These are phyloP conservation scores for Benitochromis conjunctus DNA, from an alignment of 2,113 vertebrate genomes.

Conservation along the genomic window DNA sequence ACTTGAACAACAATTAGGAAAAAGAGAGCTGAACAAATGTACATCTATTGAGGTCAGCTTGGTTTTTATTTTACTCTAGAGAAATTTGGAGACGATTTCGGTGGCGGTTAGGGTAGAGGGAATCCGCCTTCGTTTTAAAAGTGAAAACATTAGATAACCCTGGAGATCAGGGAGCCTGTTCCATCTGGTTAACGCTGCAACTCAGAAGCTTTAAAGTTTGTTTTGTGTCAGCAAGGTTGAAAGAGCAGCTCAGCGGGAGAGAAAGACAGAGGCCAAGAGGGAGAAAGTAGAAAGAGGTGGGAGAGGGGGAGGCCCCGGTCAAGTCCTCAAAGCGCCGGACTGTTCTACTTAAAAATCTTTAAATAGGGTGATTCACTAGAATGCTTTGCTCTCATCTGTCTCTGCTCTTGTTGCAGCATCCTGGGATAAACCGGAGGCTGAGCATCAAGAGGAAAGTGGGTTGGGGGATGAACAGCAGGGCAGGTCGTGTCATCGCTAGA, in stretches of 20 bases:
- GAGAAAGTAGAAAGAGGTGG: not conserved
- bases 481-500: not conserved
- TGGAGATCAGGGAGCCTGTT: not conserved
- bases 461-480: not conserved
- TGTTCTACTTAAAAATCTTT: constrained; percentile 71
- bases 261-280: not conserved
- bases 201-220: constrained; percentile 3
- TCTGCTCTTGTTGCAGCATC: constrained; percentile 27
- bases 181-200: not conserved
- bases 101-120: not conserved
- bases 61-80: constrained; percentile 1
- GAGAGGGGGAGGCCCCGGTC: constrained; percentile 31
- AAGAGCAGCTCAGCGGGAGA: not conserved
- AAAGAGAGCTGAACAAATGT: constrained; percentile 18
- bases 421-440: constrained; percentile 16
- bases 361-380: constrained; percentile 66
- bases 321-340: constrained; percentile 58
- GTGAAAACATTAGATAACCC: constrained; percentile 14
- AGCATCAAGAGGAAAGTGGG: constrained; percentile 45
- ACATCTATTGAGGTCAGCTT: constrained; percentile 34
- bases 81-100: not conserved
- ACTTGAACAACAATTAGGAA: constrained; percentile 31
- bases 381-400: constrained; percentile 48
- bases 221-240: not conserved
- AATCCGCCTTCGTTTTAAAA: not conserved